Base-by-base conservation (phyloP, 2,888 invertebrate genomes). In the Microplitis manilae region DNA sequence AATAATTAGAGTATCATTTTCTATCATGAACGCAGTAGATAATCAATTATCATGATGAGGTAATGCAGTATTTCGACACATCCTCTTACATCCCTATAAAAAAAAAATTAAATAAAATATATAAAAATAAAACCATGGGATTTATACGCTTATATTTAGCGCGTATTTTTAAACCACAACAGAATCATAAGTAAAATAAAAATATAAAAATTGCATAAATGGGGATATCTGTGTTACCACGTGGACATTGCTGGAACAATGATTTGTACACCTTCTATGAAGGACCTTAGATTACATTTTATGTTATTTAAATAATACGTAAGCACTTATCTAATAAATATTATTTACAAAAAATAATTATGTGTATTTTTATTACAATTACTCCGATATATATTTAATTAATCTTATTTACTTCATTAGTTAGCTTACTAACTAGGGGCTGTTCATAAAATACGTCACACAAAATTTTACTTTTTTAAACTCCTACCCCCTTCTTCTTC, bases 241-340 rank as follows among this genome's bases (percentile, higher is more conserved):
- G 87, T 86, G 82, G 86, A 86, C 87, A 88, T 88, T 88, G 87
- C 87, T 88, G 87, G 87, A 88, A 88, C 87, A 88, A 88, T 88
- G 87, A 87, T 87, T 88, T 87, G 86, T 88, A 88, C 87, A 83
- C 87, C 87, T 87, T 87, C 87, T 87, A 87, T 87, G 87, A 88
- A 88, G 87, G 87, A 87, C 84, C 84, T 84, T 87, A 87, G 87
- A 86, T 84, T 85, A 88, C 86, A 84, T 87, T 86, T 86, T 87
- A 87, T 86, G 87, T 88, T 87, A 88, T 85, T 86, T 87, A 86
- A 87, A 85, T 74, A 84, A 85, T 75, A 84, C 85, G 82, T 88
- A 87, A 87, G 87, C 86, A 87, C 87, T 82, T 81, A 87, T 86
- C 86, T 86, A 87, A 87, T 87, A 88, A 85, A 87, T 84, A 87